Conservation (phyloP, 2,797 vertebrate genomes). For the Myiotriccus ornatus region DNA sequence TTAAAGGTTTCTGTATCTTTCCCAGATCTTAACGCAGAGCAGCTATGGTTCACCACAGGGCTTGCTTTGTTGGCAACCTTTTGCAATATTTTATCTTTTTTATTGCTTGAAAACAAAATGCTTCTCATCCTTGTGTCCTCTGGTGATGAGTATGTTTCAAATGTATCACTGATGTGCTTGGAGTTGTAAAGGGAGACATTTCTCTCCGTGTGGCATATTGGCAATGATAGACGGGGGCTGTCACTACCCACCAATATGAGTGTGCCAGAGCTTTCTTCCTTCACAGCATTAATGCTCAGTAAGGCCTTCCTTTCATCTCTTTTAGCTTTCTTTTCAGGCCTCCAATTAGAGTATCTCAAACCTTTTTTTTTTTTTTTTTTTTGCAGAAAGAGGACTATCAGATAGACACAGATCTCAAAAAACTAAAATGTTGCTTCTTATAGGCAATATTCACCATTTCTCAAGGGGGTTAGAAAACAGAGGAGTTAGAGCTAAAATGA, state of each 20-base stretch:
- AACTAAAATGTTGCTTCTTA: background rate
- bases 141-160: background rate
- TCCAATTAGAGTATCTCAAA: background rate
- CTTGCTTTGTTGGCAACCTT: background rate
- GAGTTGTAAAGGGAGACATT: background rate
- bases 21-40: background rate
- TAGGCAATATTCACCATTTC: background rate
- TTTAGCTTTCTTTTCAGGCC: background rate
- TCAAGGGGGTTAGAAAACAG: background rate
- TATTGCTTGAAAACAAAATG: background rate
- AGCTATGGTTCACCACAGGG: background rate
- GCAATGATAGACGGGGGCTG: background rate
- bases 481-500: background rate
- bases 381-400: background rate
- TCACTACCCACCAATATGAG: background rate
- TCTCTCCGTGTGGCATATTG: background rate
- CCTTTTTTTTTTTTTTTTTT: background rate
- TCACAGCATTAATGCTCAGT: background rate
- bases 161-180: rapidly evolving
- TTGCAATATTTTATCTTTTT: background rate
- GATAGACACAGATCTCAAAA: background rate
- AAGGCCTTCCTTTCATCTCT: background rate
- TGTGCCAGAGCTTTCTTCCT: background rate
- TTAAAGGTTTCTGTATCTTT: background rate
- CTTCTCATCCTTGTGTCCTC: background rate